Base-by-base conservation (phyloP, 2,113 vertebrate species). In the Beaufortia kweichowensis region DNA sequence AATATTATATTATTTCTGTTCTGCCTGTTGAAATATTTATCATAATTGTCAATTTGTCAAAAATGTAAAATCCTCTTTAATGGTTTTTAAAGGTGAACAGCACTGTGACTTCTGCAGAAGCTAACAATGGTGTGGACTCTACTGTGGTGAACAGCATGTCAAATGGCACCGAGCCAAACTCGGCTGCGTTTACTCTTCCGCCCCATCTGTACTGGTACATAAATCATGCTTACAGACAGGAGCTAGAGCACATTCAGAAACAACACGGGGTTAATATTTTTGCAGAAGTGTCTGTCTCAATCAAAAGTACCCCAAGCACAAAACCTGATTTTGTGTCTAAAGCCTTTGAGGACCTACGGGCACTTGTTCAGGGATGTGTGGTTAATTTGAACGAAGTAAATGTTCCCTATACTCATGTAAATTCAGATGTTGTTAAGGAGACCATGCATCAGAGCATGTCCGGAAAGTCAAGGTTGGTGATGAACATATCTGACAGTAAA, bases 141-240 rank as follows among this genome's bases (percentile, higher is more conserved):
- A 3, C 17, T 31, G 0, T 4, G 35, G 2, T 48, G 12, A 10
- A 35, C 21, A 70, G 67, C 23, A 28, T 19, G 33, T 7, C 19
- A 69, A 55, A 31, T 2, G 7, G 29, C 15, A 24, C 9, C 14
- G 55, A 66, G 1, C 26, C 23, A 9, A 3, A 70, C 11, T 3
- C 11, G 4, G 7, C 76, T 8, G 0, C 2, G 33, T 1, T 70
- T 19, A 6, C 5, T 7, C 9, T 71, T 2, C 0, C 89, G 7
- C 6, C 87, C n/a, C 0, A 0, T 39, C 26, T 0, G 6, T 89
- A 53, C 70, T 85, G 78, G 78, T 90, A 88, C 15, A 3, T 91
- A 48, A 55, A 1, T 62, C 57, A 83, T 17, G 57, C 75, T 71
- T 85, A 83, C 19, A 8, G 28, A 50, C 29, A 88, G 5, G 81